These are phyloP conservation scores for Catostylus mosaicus DNA, from an alignment of 30 jellyfish, hydroid and myxozoan genomes.

Conservation along the genomic window DNA sequence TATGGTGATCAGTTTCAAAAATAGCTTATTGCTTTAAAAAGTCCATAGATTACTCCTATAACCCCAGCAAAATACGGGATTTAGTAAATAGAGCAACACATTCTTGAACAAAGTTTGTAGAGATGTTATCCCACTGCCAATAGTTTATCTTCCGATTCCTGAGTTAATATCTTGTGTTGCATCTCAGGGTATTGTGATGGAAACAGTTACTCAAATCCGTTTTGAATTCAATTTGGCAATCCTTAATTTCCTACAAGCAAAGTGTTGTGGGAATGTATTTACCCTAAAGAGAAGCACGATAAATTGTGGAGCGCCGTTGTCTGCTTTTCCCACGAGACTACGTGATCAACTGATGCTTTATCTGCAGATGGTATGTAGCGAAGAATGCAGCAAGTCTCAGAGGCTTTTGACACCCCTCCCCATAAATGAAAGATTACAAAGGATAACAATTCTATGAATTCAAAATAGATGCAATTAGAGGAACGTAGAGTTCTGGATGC, in stretches of 20 bases:
- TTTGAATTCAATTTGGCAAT: neutral
- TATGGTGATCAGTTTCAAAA: too few relatives aligned
- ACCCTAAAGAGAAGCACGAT: conserved; percentile 5
- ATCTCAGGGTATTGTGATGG: conserved; percentile 12
- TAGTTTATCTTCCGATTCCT: neutral
- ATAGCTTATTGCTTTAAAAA: too few relatives aligned
- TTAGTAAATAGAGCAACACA: neutral
- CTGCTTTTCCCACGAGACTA: conserved; percentile 4
- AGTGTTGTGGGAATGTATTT: conserved; percentile 17
- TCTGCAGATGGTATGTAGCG: too few relatives aligned
- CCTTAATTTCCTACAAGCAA: conserved; percentile 12
- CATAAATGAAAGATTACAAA: too few relatives aligned
- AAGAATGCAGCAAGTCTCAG: too few relatives aligned
- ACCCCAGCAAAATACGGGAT: neutral
- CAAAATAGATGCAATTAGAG: too few relatives aligned
- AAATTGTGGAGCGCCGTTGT: conserved; percentile 9
- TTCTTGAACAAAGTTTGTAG: neutral
- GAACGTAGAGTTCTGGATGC: too few relatives aligned
- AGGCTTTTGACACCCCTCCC: too few relatives aligned
- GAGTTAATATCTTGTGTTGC: neutral
- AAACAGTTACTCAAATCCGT: conserved; percentile 8
- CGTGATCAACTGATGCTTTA: neutral
- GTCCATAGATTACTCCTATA: too few relatives aligned
- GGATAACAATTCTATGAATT: too few relatives aligned
- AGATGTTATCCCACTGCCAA: neutral